phyloP scores from a whole-genome alignment of 2,888 invertebrate species.

The Perithous albicinctus region DNA sequence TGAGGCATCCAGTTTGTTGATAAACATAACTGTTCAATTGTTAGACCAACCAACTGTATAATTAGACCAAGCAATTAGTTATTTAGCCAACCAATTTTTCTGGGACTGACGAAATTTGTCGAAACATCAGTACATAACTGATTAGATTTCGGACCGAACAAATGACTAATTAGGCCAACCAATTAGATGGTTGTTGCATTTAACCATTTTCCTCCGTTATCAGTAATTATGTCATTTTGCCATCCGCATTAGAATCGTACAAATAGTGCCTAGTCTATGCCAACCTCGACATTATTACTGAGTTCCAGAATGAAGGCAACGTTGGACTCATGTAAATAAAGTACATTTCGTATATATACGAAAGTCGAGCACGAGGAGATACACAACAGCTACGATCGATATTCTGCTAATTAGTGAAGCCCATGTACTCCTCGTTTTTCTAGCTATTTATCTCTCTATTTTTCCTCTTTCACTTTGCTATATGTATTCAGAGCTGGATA shows the following conservation, averaged over 20 bases:
- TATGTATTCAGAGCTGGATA: conserved; percentile 30
- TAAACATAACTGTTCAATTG: no score
- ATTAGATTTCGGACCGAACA: no score
- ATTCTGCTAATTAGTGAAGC: conserved; percentile 43
- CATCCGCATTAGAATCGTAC: neutral
- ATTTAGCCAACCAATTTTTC: no score
- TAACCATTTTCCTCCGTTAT: no score
- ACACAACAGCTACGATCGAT: conserved; percentile 39
- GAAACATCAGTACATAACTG: no score
- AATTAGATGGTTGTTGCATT: no score
- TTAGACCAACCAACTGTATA: no score
- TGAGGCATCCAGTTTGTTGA: no score
- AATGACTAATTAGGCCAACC: no score
- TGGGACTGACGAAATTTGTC: no score
- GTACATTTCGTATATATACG: neutral
- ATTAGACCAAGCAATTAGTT: no score
- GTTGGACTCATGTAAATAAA: conserved; percentile 3
- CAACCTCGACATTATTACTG: conserved; percentile 10
- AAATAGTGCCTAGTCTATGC: neutral
- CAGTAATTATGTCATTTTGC: neutral
- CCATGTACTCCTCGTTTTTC: conserved; percentile 36
- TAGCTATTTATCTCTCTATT: neutral
- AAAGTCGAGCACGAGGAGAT: neutral
- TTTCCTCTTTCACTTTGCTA: neutral
- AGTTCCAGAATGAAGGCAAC: neutral